phyloP scores from a whole-genome alignment of 2,888 invertebrate genomes.

The Rotaria macrura region DNA sequence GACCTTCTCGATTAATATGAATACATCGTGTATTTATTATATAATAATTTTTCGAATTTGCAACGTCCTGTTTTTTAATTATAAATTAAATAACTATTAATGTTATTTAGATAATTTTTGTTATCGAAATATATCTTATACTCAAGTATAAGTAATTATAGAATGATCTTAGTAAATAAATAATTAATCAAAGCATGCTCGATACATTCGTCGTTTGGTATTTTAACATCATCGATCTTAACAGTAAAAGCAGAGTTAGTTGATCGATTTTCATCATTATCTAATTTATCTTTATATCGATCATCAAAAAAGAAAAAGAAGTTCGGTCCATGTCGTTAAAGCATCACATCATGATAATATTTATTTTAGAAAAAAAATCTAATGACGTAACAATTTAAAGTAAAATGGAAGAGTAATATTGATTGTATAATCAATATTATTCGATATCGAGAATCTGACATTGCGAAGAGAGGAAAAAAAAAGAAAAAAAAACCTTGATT shows the following conservation, averaged over 20 bases:
- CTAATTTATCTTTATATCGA: background rate
- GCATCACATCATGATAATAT: background rate
- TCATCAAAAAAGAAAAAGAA: background rate
- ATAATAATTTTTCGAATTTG: no score
- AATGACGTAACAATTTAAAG: background rate
- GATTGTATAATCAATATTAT: background rate
- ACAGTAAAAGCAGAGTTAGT: background rate
- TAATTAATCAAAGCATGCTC: background rate
- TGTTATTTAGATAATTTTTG: background rate
- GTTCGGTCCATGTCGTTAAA: background rate
- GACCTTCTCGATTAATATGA: no score
- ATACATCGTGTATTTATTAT: no score
- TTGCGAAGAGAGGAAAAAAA: background rate
- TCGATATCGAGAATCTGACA: background rate
- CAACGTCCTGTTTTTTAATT: no score
- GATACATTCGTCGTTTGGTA: background rate
- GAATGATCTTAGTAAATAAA: background rate
- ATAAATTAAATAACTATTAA: no score
- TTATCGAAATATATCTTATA: background rate
- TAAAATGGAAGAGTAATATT: background rate
- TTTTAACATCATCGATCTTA: background rate
- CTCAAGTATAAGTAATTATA: background rate
- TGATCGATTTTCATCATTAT: background rate
- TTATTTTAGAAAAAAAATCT: background rate
- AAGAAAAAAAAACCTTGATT: background rate